Evolutionary conservation across 2,888 invertebrate genomes (phyloP).

Genomic region (Synergus gifuensis): DNA sequence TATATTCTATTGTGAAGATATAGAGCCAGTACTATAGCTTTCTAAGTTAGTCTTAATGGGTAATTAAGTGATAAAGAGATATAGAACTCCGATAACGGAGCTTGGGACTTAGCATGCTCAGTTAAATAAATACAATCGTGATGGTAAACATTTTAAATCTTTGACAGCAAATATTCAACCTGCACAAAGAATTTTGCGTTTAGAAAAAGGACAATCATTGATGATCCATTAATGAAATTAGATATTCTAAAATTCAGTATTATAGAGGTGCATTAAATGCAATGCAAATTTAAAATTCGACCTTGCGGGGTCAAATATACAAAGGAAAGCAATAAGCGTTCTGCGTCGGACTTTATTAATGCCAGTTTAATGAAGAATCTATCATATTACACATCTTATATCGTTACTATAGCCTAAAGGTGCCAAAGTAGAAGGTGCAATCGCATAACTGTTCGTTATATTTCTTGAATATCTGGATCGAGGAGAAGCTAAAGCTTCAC

Average conservation of each 20-base stretch:
- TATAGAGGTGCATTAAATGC: slow-evolving; percentile 51
- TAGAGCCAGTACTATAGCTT: slow-evolving; percentile 72
- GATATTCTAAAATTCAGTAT: slow-evolving; percentile 55
- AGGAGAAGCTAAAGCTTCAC: slow-evolving; percentile 12
- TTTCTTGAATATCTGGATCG: slow-evolving; percentile 10
- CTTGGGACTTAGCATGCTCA: slow-evolving; percentile 78
- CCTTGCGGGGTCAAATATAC: slow-evolving; percentile 34
- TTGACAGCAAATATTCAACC: slow-evolving; percentile 58
- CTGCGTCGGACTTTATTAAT: slow-evolving; percentile 46
- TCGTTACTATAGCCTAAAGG: slow-evolving; percentile 53
- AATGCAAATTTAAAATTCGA: slow-evolving; percentile 44
- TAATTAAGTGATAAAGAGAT: slow-evolving; percentile 56
- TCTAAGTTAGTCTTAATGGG: slow-evolving; percentile 47
- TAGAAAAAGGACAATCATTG: slow-evolving; percentile 76
- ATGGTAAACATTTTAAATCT: slow-evolving; percentile 65
- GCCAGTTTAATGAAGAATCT: slow-evolving; percentile 52
- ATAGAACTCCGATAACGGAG: slow-evolving; percentile 75
- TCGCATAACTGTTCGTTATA: slow-evolving; percentile 42
- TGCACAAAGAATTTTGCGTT: slow-evolving; percentile 77
- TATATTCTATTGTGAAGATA: slow-evolving; percentile 66
- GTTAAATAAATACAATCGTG: slow-evolving; percentile 75
- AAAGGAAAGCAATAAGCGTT: slow-evolving; percentile 40
- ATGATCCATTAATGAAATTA: slow-evolving; percentile 66
- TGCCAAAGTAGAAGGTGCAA: slow-evolving; percentile 72
- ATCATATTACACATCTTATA: slow-evolving; percentile 43